Evolutionary conservation across 53 echinoderm and acorn worm genomes (phyloP).

Genomic region (Echinometra lucunter): DNA sequence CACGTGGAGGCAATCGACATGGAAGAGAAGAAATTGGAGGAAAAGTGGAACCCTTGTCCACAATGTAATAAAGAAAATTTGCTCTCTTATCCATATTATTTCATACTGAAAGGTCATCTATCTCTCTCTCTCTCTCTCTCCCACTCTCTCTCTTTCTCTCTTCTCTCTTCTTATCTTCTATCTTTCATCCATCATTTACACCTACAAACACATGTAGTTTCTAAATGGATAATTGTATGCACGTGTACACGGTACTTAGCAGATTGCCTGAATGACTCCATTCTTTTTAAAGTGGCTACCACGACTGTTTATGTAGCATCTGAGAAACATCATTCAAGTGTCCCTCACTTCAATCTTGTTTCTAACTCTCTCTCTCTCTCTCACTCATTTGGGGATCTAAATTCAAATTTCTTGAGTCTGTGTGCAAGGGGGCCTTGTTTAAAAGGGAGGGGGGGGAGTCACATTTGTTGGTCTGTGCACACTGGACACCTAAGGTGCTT

Average conservation of each 20-base stretch:
- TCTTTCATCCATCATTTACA: background rate
- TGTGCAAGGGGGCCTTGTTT: too few relatives aligned
- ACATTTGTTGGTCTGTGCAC: too few relatives aligned
- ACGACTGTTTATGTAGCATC: background rate
- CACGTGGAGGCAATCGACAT: background rate
- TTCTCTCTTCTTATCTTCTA: background rate
- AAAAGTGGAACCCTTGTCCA: background rate
- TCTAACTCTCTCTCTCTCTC: too few relatives aligned
- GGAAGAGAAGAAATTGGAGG: background rate
- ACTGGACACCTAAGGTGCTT: background rate
- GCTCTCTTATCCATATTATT: background rate
- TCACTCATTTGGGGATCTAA: too few relatives aligned
- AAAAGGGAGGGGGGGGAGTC: too few relatives aligned
- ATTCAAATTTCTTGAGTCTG: too few relatives aligned
- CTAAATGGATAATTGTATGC: background rate
- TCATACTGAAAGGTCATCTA: too few relatives aligned
- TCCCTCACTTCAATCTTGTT: too few relatives aligned
- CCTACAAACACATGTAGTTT: background rate
- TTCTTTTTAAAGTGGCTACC: too few relatives aligned
- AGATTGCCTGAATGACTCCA: too few relatives aligned
- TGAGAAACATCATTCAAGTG: too few relatives aligned
- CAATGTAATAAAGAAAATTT: background rate
- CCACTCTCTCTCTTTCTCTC: background rate
- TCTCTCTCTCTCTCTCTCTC: background rate
- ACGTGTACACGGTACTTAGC: too few relatives aligned